Evolutionary conservation across 2,113 vertebrate genomes (phyloP), one percentile per base, ranked within the genome.

Genomic region (Hirundichthys speculiger): DNA sequence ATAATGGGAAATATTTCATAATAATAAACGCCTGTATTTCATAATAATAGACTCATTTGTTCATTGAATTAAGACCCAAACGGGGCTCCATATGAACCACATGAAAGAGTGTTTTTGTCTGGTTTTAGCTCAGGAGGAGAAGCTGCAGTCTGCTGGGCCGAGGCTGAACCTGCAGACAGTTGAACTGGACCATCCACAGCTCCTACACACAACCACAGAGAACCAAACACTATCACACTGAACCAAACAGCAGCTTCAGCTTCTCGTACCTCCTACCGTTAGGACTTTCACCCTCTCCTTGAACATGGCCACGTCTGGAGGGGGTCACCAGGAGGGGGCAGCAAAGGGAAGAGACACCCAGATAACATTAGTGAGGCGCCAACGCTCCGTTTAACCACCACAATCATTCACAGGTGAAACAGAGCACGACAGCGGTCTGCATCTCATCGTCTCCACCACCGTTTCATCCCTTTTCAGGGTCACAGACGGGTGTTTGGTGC

Each of bases 191-290:
- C 56, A 12, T 34, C 54, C 39, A 18, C 14, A 63, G 3, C 12
- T 43, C 59, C 47, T 59, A 51, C 0, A 55, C 43, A 41, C 0
- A 34, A 12, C 2, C 16, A 14, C 19, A 49, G 24, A 19, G 47
- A 15, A 30, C 34, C 48, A 20, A 49, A 11, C 42, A 7, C 42
- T 45, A 10, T 11, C 18, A 22, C 38, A 24, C 42, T 7, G 4
- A 41, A 25, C 60, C 63, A 40, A 8, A 54, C 25, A 38, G 0
- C 2, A 47, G 18, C 72, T 64, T 55, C n/a, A n/a, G 58, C 27
- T 90, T 88, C 84, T 83, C 96, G 74, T 99, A 99, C 96, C 96
- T 99, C 96, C 97, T 80, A 98, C 95, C 66, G 95, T 98, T 79
- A 99, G 94, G 92, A 95, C 85, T 92, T 92, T 91, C 90, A 98